phyloP scores from a whole-genome alignment of 1,140 invertebrate species.

The Tetragnatha versicolor region DNA sequence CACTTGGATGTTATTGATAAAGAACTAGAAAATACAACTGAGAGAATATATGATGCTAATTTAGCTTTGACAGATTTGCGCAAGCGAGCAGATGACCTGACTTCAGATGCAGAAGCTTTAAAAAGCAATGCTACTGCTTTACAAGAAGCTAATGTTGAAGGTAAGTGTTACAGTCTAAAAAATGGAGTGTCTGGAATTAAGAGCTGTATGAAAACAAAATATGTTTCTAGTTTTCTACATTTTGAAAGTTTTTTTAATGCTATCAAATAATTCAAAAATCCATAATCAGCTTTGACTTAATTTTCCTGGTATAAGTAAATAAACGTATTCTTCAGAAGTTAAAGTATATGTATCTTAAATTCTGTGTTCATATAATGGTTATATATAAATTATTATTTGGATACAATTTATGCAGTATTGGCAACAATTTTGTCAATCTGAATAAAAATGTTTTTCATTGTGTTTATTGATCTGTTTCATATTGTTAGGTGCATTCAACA shows the following conservation, averaged over 20 bases:
- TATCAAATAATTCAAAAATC: too few species aligned
- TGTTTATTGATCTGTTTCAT: background rate
- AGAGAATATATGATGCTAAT: slow-evolving; percentile 79
- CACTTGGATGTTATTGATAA: slow-evolving; percentile 71
- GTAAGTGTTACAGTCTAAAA: slow-evolving; percentile 60
- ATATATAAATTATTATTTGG: background rate
- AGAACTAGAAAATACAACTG: slow-evolving; percentile 77
- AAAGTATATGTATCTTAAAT: too few species aligned
- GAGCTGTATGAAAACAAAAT: too few species aligned
- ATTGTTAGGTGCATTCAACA: slow-evolving; percentile 77
- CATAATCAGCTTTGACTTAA: too few species aligned
- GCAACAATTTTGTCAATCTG: too few species aligned
- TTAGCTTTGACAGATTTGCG: slow-evolving; percentile 78
- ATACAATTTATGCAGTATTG: background rate
- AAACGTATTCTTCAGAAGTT: too few species aligned
- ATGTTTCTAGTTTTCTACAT: slow-evolving; percentile 5
- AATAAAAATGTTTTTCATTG: too few species aligned
- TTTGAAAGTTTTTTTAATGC: background rate
- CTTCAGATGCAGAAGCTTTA: slow-evolving; percentile 76
- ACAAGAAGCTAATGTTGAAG: slow-evolving; percentile 93
- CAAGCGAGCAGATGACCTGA: slow-evolving; percentile 75
- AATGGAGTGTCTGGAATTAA: background rate
- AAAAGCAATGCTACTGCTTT: slow-evolving; percentile 87
- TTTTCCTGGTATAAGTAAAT: too few species aligned
- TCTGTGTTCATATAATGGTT: background rate